Base-by-base conservation (phyloP, 2,888 invertebrate species). In the Tetheella fluctuosa region DNA sequence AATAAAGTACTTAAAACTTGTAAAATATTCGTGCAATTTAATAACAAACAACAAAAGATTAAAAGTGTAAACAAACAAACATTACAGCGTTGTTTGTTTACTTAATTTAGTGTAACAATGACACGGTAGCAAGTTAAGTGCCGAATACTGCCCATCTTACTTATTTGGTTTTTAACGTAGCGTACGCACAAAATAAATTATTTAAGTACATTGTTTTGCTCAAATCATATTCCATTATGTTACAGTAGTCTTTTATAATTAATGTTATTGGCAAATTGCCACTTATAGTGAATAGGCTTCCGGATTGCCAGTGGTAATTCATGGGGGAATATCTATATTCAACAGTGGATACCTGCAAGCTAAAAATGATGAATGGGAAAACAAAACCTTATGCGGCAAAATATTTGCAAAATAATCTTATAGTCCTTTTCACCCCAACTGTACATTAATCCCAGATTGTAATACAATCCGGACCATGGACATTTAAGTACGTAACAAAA, bases 41-140 rank as follows among this genome's bases (percentile, higher is more conserved):
- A 48, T 20, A 48, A 48, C 48, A 48, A 42, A 48, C 48, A 48
- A 48, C 48, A 17, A 20, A 17, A 34, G 5, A 20, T 20, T 20
- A 48, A 48, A 48, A 48, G 20, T 34, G 34, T 48, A 48, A 48
- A 20, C 48, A 48, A 48, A 20, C 48, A 48, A 48, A 48, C 20
- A 20, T 20, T 48, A 48, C 20, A 20, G 0, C 48, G 20, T 10
- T n/a, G 17, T 48, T 48, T 48, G 48, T 48, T 48, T 48, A 48
- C 48, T 20, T 48, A 17, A 39, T 39, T 39, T 39, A 48, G 20
- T 20, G 10, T 48, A 48, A n/a, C 20, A 48, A 20, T n/a, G 20
- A 42, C 42, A 17, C 17, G 48, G 48, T 48, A 48, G 48, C 48
- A 48, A 20, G 48, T 17, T n/a, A n/a, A n/a, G n/a, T n/a, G n/a